Percentiles rank a stretch among this genome's conserved stretches.
Evolutionary conservation across 2,113 vertebrate genomes (phyloP).

Genomic region (Arenaria interpres): DNA sequence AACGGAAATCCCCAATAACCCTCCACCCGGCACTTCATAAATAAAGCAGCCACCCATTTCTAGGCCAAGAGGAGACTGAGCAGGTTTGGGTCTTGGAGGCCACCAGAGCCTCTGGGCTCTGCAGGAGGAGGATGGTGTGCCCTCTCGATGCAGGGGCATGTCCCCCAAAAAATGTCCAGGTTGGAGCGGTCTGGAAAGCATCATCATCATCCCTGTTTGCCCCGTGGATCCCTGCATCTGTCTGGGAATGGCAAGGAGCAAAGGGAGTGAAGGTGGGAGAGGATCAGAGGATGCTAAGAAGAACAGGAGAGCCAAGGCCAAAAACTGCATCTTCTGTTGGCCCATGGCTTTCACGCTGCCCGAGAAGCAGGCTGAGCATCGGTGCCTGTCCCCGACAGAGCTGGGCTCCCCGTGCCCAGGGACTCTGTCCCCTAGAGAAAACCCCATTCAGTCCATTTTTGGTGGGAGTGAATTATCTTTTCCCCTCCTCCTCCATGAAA

Average conservation of each 20-base stretch:
- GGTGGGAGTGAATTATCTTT: neutral
- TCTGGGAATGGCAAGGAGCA: neutral
- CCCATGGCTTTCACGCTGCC: rapidly evolving
- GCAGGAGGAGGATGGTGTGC: neutral
- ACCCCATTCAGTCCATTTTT: neutral
- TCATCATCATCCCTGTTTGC: neutral
- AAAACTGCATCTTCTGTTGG: neutral
- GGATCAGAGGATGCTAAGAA: neutral
- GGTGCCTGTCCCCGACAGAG: rapidly evolving
- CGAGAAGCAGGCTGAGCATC: rapidly evolving
- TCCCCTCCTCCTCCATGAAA: neutral
- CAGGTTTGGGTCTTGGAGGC: neutral
- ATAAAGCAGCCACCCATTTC: neutral
- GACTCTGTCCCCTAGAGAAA: neutral
- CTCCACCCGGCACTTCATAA: neutral
- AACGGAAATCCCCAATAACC: neutral
- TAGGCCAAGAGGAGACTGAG: neutral
- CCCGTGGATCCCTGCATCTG: neutral
- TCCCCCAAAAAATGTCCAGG: neutral
- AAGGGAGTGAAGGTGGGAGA: neutral
- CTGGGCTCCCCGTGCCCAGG: neutral
- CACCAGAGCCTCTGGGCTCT: neutral
- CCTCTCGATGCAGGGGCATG: neutral
- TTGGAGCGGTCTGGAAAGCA: neutral
- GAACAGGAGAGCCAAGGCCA: neutral